Evolutionary conservation across 64 coral and sea anemone species (phyloP).

Genomic region (Dendrophyllia cribrosa): DNA sequence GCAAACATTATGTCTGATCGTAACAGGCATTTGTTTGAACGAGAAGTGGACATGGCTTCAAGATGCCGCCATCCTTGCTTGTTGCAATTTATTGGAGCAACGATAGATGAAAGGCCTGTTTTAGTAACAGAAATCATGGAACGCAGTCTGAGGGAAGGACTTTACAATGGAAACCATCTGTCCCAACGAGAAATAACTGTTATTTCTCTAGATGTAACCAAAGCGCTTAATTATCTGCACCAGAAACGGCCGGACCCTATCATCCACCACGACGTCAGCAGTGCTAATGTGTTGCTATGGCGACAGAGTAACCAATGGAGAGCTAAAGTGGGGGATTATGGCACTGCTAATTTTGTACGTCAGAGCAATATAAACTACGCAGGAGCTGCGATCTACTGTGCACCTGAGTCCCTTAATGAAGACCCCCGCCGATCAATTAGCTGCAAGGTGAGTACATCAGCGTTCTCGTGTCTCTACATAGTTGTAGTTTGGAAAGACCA

Average conservation of each 20-base stretch:
- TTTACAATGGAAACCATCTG: neutral
- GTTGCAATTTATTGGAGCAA: constrained; percentile 75
- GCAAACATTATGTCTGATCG: neutral
- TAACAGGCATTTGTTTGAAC: constrained; percentile 5
- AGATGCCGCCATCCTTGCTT: constrained; percentile 53
- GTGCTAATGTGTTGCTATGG: constrained; percentile 69
- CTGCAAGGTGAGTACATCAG: neutral
- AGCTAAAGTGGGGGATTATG: constrained; percentile 70
- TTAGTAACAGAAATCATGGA: constrained; percentile 69
- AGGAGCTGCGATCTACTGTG: constrained; percentile 28
- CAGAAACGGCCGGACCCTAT: constrained; percentile 41
- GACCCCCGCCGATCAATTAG: neutral
- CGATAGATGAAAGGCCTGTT: constrained; percentile 17
- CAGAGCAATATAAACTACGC: constrained; percentile 8
- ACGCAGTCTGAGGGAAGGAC: constrained; percentile 12
- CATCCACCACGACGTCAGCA: constrained; percentile 70
- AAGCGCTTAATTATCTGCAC: constrained; percentile 57
- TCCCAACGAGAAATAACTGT: neutral
- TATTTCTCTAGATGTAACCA: constrained; percentile 49
- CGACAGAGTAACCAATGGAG: constrained; percentile 25
- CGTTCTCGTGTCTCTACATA: no score
- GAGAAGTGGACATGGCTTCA: constrained; percentile 59
- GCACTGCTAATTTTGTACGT: constrained; percentile 42
- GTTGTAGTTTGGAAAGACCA: no score
- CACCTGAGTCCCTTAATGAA: neutral